A percentile compares a stretch with the other conserved stretches of the same genome.
Evolutionary conservation across 2,113 vertebrate species (phyloP).

Genomic region (Progne subis): DNA sequence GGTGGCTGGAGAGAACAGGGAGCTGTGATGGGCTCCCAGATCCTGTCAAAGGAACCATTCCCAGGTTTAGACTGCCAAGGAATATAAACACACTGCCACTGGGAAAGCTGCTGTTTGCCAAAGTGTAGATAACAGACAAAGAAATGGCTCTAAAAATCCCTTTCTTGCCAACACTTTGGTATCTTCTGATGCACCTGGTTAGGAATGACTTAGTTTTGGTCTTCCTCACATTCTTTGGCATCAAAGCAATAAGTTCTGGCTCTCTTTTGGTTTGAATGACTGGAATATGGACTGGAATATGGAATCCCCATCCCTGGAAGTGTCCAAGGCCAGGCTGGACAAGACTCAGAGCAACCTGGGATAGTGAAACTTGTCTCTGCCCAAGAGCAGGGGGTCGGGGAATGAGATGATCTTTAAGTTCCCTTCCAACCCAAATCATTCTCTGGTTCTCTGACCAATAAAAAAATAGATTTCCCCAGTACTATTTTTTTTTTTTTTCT

Average conservation of each 20-base stretch:
- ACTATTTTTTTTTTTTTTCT: background rate
- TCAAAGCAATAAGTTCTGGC: background rate
- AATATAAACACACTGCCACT: background rate
- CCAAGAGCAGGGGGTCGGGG: background rate
- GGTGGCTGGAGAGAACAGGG: background rate
- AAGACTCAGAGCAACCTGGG: background rate
- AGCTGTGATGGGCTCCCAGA: background rate
- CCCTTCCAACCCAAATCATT: background rate
- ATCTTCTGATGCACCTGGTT: background rate
- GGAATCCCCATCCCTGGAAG: background rate
- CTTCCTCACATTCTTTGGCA: background rate
- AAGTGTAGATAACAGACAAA: background rate
- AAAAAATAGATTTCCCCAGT: background rate
- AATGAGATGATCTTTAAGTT: background rate
- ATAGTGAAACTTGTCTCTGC: background rate
- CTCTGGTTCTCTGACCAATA: background rate
- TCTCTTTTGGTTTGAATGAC: background rate
- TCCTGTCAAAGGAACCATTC: background rate
- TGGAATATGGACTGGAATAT: background rate
- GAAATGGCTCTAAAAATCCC: background rate
- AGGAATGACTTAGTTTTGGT: background rate
- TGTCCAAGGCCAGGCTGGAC: background rate
- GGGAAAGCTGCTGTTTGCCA: background rate
- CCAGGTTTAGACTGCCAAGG: background rate
- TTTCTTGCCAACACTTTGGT: background rate